Percentiles rank a stretch among this genome's conserved stretches.
phyloP scores from a whole-genome alignment of 2,888 invertebrate genomes.

The Eristalis intricaria region DNA sequence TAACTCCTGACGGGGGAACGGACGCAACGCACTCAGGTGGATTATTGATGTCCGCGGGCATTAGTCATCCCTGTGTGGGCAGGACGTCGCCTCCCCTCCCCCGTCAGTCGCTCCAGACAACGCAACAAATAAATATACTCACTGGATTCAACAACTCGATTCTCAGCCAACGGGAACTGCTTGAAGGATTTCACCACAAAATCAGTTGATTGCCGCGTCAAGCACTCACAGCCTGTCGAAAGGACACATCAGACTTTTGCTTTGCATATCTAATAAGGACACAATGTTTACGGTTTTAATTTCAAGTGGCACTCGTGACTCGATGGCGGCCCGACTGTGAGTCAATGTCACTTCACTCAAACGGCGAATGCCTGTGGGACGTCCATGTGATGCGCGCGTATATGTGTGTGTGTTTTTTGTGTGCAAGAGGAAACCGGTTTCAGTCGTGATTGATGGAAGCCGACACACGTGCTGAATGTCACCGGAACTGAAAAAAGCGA shows the following conservation, averaged over 20 bases:
- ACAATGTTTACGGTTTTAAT: neutral
- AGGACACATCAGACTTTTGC: neutral
- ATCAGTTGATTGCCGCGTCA: neutral
- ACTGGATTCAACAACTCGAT: neutral
- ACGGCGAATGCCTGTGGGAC: neutral
- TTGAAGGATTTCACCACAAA: neutral
- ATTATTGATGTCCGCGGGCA: conserved; percentile 1
- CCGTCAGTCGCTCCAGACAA: neutral
- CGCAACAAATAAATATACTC: neutral
- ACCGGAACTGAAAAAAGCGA: conserved; percentile 3
- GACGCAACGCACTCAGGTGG: neutral
- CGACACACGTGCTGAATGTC: conserved; percentile 4
- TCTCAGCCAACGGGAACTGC: neutral
- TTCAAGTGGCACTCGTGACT: neutral
- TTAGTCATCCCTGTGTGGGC: neutral
- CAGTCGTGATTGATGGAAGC: neutral
- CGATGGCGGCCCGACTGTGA: neutral
- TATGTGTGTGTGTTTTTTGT: neutral
- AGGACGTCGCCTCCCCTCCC: neutral
- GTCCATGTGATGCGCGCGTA: neutral
- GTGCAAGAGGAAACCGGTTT: neutral
- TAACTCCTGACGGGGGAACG: neutral
- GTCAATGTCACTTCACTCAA: conserved; percentile 14
- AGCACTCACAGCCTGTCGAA: neutral
- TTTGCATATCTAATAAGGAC: neutral